Evolutionary conservation across 2,113 vertebrate genomes (phyloP).

Genomic region (Accipiter virgatus): DNA sequence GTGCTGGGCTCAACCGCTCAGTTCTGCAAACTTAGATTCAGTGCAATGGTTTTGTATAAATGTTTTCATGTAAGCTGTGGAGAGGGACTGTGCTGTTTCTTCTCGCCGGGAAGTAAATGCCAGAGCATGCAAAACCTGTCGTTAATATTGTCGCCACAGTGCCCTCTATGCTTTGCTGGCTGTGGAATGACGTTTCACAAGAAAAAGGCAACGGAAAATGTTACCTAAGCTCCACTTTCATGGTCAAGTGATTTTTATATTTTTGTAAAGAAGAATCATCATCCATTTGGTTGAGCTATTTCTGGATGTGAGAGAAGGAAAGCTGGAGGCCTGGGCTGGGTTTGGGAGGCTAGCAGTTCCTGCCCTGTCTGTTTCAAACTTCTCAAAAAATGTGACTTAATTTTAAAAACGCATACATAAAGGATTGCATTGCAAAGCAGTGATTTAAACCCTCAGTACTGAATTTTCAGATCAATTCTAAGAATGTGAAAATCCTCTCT

Average conservation of each 20-base stretch:
- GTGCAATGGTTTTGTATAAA: background rate
- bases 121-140: background rate
- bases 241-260: background rate
- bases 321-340: background rate
- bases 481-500: background rate
- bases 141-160: background rate
- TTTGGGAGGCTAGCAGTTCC: background rate
- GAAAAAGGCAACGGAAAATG: slow-evolving; percentile 37
- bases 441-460: background rate
- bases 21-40: background rate
- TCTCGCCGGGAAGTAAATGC: background rate
- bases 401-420: background rate
- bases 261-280: background rate
- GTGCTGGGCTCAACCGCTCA: background rate
- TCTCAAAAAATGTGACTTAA: background rate
- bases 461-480: background rate
- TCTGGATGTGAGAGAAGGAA: background rate
- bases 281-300: background rate
- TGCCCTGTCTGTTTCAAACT: background rate
- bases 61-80: background rate
- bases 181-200: background rate
- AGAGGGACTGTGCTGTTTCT: background rate
- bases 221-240: slow-evolving; percentile 6
- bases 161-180: slow-evolving; percentile 1
- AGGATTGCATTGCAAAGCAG: background rate